Percentiles rank a stretch among this genome's conserved stretches.
Evolutionary conservation across 2,113 vertebrate genomes (phyloP).

Genomic region (Zosterops pallidus): DNA sequence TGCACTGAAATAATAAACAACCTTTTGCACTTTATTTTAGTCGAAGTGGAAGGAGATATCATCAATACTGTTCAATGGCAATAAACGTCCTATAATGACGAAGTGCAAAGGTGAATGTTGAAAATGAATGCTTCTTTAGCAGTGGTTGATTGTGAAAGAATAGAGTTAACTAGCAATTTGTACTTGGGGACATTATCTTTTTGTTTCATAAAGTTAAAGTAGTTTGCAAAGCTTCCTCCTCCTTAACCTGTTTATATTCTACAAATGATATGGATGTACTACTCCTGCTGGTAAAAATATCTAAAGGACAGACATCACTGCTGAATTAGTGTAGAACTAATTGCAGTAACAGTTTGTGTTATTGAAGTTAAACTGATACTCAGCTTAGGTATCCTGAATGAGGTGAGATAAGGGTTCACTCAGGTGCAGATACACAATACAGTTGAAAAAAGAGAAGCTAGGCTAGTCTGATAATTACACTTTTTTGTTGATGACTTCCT

Average conservation of each 20-base stretch:
- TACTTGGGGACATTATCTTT: neutral
- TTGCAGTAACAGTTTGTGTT: constrained; percentile 28
- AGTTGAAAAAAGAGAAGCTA: constrained; percentile 6
- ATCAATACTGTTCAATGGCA: neutral
- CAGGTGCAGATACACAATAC: constrained; percentile 40
- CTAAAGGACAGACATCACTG: neutral
- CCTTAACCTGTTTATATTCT: neutral
- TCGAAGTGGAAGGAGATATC: neutral
- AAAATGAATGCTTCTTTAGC: neutral
- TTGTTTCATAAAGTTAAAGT: neutral
- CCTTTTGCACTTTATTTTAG: constrained; percentile 21
- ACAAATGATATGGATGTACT: neutral
- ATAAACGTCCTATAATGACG: neutral
- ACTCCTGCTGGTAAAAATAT: neutral
- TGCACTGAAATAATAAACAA: constrained; percentile 2
- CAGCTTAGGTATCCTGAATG: constrained; percentile 28
- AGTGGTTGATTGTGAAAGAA: neutral
- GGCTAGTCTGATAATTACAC: constrained; percentile 40
- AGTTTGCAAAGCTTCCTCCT: neutral
- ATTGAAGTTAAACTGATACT: constrained; percentile 49
- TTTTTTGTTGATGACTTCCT: constrained; percentile 54
- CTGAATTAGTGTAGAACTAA: constrained; percentile 33
- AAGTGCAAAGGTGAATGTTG: neutral
- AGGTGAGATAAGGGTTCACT: constrained; percentile 54
- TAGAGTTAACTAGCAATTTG: neutral